Evolutionary conservation across 2,113 vertebrate species (phyloP).

Genomic region (Callaeas wilsoni): DNA sequence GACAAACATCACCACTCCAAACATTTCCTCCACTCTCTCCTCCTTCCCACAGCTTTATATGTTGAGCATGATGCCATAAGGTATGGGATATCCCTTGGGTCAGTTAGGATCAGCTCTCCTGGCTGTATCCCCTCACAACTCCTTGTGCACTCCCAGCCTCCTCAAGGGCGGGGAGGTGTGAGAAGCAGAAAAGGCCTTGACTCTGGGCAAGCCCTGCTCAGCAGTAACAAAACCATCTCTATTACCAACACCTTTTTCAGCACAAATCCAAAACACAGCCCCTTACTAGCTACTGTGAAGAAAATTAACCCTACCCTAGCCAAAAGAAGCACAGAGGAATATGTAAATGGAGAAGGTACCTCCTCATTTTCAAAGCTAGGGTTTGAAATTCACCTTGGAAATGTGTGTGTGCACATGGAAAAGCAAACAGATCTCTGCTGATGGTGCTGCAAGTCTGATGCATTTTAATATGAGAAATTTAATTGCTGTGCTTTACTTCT

Average conservation of each 20-base stretch:
- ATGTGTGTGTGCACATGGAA: accelerated
- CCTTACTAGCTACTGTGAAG: background rate
- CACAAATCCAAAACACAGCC: background rate
- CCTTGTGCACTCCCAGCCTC: background rate
- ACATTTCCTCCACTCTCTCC: background rate
- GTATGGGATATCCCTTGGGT: too few relatives aligned
- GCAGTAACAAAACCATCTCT: background rate
- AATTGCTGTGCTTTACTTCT: background rate
- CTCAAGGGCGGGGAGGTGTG: accelerated
- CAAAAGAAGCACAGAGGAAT: background rate
- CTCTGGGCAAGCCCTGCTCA: background rate
- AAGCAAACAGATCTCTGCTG: background rate
- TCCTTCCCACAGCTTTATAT: background rate
- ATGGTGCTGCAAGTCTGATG: background rate
- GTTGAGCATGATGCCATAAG: background rate
- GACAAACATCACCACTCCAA: background rate
- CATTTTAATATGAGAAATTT: background rate
- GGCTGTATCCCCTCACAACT: background rate
- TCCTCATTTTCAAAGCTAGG: background rate
- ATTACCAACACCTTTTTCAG: background rate
- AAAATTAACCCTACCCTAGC: background rate
- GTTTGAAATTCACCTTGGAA: background rate
- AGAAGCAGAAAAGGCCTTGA: background rate
- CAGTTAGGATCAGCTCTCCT: background rate
- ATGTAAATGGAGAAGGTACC: background rate